Evolutionary conservation across 2,888 invertebrate genomes (phyloP), one percentile per base, ranked within the genome.

Genomic region (Lasioglossum calceatum): DNA sequence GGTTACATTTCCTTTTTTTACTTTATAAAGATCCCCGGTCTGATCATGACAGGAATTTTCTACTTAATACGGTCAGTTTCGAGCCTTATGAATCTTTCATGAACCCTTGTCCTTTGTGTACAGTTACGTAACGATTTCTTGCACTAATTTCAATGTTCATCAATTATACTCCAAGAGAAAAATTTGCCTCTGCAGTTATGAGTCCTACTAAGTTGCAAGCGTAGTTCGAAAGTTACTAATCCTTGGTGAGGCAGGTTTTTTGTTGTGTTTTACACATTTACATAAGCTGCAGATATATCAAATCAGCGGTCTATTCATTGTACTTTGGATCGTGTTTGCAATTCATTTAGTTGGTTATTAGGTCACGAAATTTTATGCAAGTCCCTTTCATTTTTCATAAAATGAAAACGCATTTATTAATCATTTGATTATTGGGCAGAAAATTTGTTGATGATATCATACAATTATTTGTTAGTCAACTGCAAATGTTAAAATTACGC

Each of bases 201-300:
- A 64, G 32, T 32, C 1, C 32, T 16, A 7, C 2, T 2, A 14
- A 16, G 64, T 64, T 32, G 16, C 32, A 64, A 16, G 2, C 27
- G 16, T 32, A 27, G 32, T 64, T 64, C 27, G 64, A 64, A 64
- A 64, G 64, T 27, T 32, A 64, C 27, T 32, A 64, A 64, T 64
- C 64, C 64, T 64, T 64, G 64, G 64, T 64, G 16, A 64, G 27
- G 64, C 64, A 16, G 64, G 64, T 64, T 64, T 64, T 64, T 64
- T 64, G 32, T 64, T 64, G 32, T 64, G 16, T 16, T 64, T 32
- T 16, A 7, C 32, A 32, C 16, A 64, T 64, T 32, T 64, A 32
- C 64, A 32, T 64, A 64, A 16, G 7, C 7, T 32, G n/a, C 16
- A 7, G 14, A 16, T 64, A 64, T 32, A 64, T 64, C 16, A 61